Evolutionary conservation across 2,888 invertebrate species (phyloP).

Genomic region (Patella caerulea): DNA sequence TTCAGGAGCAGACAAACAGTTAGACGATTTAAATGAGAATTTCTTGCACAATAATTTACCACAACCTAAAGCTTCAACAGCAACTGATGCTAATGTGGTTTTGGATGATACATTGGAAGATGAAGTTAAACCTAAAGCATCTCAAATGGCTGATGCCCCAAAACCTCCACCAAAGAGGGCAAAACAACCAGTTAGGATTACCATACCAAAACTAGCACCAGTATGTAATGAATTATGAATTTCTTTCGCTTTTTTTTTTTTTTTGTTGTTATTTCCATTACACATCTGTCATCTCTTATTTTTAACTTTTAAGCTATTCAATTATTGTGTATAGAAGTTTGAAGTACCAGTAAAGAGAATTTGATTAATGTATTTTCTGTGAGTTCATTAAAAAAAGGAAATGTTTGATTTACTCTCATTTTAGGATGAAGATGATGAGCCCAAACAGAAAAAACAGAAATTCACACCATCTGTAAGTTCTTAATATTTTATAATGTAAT

Average conservation of each 20-base stretch:
- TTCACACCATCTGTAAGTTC: conserved; percentile 13
- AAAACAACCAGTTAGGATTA: conserved; percentile 55
- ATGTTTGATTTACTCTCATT: no score
- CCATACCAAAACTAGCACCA: conserved; percentile 43
- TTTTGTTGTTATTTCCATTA: background rate
- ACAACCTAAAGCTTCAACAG: conserved; percentile 37
- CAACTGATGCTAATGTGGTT: conserved; percentile 28
- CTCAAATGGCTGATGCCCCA: conserved; percentile 53
- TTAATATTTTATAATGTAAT: background rate
- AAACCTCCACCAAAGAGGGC: conserved; percentile 52
- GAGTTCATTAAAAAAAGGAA: no score
- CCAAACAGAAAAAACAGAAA: conserved; percentile 18
- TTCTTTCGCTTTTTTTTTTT: no score
- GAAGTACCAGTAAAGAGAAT: no score
- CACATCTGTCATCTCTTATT: background rate
- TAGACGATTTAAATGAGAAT: background rate
- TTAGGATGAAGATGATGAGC: conserved; percentile 5
- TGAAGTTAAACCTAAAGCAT: conserved; percentile 59
- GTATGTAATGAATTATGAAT: no score
- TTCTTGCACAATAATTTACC: conserved; percentile 41
- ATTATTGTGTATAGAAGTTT: no score
- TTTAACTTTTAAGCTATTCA: no score
- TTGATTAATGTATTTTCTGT: no score
- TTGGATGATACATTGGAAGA: conserved; percentile 60
- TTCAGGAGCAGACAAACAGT: background rate